Conservation (phyloP, 2,888 invertebrate species). For the Protophormia terraenovae region DNA sequence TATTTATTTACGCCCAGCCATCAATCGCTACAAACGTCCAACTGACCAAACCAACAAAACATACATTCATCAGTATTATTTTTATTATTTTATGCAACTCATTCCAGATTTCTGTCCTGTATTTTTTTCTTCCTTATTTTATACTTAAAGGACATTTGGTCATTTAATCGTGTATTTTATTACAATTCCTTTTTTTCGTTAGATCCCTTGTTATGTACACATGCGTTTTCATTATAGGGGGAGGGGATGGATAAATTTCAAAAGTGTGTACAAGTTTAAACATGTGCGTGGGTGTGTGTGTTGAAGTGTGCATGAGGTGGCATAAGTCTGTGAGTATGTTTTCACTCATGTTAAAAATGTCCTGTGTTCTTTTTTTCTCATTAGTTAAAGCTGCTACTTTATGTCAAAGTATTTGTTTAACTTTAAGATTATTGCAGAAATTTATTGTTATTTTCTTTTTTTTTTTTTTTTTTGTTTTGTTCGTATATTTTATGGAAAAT, state of each 20-base stretch:
- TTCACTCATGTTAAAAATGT: background rate
- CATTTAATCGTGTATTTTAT: conserved; percentile 30
- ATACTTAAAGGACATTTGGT: background rate
- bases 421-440: conserved; percentile 62
- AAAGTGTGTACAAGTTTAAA: background rate
- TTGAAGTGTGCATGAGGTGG: background rate
- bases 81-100: conserved; percentile 9
- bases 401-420: conserved; percentile 69
- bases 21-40: background rate
- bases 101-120: background rate
- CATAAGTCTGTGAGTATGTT: background rate
- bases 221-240: background rate
- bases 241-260: no score
- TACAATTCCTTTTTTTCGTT: background rate
- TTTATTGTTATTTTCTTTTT: conserved; percentile 46
- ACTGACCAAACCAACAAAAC: background rate
- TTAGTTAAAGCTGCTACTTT: conserved; percentile 69
- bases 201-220: background rate
- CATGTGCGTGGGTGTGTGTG: background rate
- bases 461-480: conserved; percentile 8
- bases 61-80: background rate
- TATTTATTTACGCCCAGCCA: background rate
- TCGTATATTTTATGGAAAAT: background rate
- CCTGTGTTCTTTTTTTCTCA: conserved; percentile 43
- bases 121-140: background rate